phyloP scores from a whole-genome alignment of 2,797 vertebrate species.

The Iguana delicatissima region DNA sequence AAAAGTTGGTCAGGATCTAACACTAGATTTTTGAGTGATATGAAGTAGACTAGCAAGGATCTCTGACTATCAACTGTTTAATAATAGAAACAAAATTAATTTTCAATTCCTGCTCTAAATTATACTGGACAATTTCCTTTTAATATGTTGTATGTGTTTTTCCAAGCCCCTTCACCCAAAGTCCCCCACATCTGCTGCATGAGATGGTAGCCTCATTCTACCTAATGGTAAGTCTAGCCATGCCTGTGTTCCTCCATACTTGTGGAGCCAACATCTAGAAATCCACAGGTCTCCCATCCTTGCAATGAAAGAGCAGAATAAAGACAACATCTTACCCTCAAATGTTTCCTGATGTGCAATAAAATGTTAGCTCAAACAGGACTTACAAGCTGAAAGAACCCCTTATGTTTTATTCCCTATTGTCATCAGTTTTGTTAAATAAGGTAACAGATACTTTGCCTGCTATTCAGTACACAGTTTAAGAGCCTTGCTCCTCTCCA shows the following conservation, averaged over 20 bases:
- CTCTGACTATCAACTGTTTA: too few species aligned
- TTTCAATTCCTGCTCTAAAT: too few species aligned
- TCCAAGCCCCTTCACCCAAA: background rate
- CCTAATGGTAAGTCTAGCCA: background rate
- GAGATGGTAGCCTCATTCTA: background rate
- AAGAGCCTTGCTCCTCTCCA: background rate
- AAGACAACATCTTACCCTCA: background rate
- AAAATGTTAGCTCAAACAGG: background rate
- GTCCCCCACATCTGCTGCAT: background rate
- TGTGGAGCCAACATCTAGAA: too few species aligned
- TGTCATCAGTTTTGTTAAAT: background rate
- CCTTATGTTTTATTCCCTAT: background rate
- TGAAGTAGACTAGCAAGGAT: too few species aligned
- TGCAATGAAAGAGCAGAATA: background rate
- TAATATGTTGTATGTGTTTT: background rate
- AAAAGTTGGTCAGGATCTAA: too few species aligned
- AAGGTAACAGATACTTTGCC: conserved; percentile 21
- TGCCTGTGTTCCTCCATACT: too few species aligned
- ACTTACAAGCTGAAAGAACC: too few species aligned
- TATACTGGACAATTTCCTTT: too few species aligned
- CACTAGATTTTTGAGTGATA: too few species aligned
- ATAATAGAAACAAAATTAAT: too few species aligned
- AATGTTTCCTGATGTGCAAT: background rate
- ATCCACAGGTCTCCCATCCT: background rate
- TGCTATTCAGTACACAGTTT: conserved; percentile 24